These are phyloP conservation scores for Lophura nycthemera DNA, from an alignment of 2,113 vertebrate species.

Conservation along the genomic window DNA sequence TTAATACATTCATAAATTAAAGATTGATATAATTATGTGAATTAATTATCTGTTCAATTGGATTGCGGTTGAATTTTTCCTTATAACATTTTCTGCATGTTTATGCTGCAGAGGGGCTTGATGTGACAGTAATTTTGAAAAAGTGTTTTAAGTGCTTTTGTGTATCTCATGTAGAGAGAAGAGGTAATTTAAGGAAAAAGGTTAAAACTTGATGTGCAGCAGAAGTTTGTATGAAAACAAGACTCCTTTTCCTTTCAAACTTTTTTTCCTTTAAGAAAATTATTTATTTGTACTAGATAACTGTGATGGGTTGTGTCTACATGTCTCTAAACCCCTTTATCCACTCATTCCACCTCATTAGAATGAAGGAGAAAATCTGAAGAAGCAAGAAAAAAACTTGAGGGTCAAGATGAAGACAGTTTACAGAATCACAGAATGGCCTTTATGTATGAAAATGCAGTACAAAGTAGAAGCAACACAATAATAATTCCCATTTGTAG, in stretches of 20 bases:
- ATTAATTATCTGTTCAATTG: neutral
- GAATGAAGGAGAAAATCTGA: neutral
- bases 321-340: neutral
- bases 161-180: fast-evolving
- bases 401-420: neutral
- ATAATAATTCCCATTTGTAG: no score
- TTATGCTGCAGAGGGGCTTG: neutral
- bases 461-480: no score
- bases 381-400: neutral
- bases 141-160: neutral
- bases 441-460: no score
- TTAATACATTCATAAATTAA: neutral
- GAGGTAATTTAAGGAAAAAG: neutral
- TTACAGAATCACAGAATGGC: no score
- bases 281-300: neutral
- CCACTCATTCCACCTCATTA: neutral
- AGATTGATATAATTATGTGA: neutral
- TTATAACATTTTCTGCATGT: neutral
- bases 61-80: neutral
- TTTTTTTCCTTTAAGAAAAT: neutral
- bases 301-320: neutral
- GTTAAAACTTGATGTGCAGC: neutral
- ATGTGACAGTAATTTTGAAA: neutral
- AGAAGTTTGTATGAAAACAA: neutral
- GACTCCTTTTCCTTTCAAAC: neutral